Conservation (phyloP, 2,888 invertebrate genomes). For the Branchinecta sandiegonensis region DNA sequence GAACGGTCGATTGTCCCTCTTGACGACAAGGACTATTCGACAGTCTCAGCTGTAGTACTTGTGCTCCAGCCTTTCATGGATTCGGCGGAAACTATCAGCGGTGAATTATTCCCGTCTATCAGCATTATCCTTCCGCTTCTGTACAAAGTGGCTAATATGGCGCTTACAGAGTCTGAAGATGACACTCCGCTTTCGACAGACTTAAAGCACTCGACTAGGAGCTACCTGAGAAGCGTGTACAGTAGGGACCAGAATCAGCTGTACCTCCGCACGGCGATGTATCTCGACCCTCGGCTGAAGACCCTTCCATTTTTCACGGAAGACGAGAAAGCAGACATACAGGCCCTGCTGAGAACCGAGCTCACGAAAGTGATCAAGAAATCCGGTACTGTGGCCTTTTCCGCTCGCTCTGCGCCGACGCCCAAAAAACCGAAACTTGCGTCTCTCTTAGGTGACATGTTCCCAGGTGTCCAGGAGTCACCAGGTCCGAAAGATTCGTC, state of each 20-base stretch:
- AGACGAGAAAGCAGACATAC: slow-evolving; percentile 21
- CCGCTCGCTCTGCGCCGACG: background rate
- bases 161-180: slow-evolving; percentile 19
- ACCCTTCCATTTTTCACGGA: slow-evolving; percentile 22
- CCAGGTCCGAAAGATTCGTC: slow-evolving; percentile 17
- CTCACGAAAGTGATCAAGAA: slow-evolving; percentile 22
- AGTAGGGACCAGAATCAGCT: slow-evolving; percentile 21
- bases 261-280: slow-evolving; percentile 23
- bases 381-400: background rate
- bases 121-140: slow-evolving; percentile 21
- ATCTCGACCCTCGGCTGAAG: slow-evolving; percentile 23
- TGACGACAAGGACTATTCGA: background rate
- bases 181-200: slow-evolving; percentile 20
- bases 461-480: slow-evolving; percentile 17
- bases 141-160: slow-evolving; percentile 22
- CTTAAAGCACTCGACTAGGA: slow-evolving; percentile 20
- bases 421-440: slow-evolving; percentile 22
- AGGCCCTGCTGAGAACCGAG: slow-evolving; percentile 21
- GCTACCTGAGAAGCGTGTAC: slow-evolving; percentile 20
- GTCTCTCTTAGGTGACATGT: slow-evolving; percentile 21
- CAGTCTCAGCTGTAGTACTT: background rate
- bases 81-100: slow-evolving; percentile 22
- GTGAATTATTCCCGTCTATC: slow-evolving; percentile 22
- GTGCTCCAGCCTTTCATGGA: slow-evolving; percentile 20
- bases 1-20: background rate